Evolutionary conservation across 2,113 vertebrate species (phyloP).

Genomic region (Cnemophilus loriae): DNA sequence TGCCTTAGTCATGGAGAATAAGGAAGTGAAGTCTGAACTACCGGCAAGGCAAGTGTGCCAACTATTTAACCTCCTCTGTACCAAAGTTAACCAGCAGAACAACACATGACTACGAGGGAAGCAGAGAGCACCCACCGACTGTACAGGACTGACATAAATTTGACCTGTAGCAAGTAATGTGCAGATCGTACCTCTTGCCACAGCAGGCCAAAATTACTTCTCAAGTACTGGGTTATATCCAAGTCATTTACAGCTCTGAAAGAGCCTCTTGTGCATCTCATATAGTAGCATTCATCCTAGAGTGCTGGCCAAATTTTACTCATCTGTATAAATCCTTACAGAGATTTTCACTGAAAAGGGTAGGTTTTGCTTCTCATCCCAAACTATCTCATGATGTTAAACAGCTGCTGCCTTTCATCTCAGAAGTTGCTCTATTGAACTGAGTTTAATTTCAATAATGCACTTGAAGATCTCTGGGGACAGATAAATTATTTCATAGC

Average conservation of each 20-base stretch:
- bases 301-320: neutral
- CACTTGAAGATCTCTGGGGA: neutral
- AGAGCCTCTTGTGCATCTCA: neutral
- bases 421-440: neutral
- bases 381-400: neutral
- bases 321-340: neutral
- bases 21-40: neutral
- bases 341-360: neutral
- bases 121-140: neutral
- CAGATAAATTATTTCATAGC: neutral
- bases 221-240: neutral
- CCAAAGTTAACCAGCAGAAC: neutral
- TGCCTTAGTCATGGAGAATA: neutral
- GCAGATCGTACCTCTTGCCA: neutral
- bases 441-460: neutral
- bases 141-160: neutral
- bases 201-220: neutral
- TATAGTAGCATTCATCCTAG: neutral
- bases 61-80: neutral
- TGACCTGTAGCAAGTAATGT: neutral
- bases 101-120: neutral
- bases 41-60: neutral
- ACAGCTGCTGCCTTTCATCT: neutral
- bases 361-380: neutral
- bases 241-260: neutral